These are phyloP conservation scores for Laothoe populi DNA, from an alignment of 2,888 invertebrate genomes.

Conservation along the genomic window DNA sequence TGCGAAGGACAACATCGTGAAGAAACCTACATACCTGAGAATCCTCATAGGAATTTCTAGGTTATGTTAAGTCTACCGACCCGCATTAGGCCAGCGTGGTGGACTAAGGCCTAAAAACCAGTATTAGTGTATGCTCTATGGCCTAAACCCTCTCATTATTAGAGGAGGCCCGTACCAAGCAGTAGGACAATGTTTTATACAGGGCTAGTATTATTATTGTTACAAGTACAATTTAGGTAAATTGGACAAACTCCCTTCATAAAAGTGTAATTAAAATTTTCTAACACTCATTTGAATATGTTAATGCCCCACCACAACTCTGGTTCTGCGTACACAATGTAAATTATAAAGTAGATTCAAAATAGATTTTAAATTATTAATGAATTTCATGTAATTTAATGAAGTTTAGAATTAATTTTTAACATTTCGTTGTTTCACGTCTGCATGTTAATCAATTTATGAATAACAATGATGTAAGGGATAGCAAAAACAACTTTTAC, in stretches of 20 bases:
- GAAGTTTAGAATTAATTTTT: background rate
- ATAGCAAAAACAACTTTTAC: too few species aligned
- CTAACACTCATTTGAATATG: conserved; percentile 38
- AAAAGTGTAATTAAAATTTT: conserved; percentile 20
- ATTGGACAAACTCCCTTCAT: background rate
- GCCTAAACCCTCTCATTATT: too few species aligned
- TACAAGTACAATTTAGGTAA: conserved; percentile 2
- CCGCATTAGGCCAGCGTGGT: too few species aligned
- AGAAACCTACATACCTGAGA: too few species aligned
- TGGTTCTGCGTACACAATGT: conserved; percentile 14
- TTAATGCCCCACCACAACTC: conserved; percentile 30
- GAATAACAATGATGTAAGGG: conserved; percentile 1
- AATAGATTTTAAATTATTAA: conserved; percentile 23
- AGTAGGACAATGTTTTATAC: too few species aligned
- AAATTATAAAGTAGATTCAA: conserved; percentile 22
- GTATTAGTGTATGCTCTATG: too few species aligned
- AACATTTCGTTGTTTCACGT: background rate
- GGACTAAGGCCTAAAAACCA: too few species aligned
- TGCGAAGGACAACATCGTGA: too few species aligned
- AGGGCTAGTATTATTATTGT: too few species aligned
- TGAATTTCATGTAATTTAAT: conserved; percentile 13
- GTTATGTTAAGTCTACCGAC: too few species aligned
- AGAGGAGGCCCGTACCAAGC: too few species aligned
- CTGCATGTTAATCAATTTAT: conserved; percentile 4
- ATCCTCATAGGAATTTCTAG: too few species aligned